A percentile compares a stretch with the other conserved stretches of the same genome.
These are phyloP conservation scores for Rallus crepitans DNA, from an alignment of 2,797 vertebrate species.

Conservation along the genomic window DNA sequence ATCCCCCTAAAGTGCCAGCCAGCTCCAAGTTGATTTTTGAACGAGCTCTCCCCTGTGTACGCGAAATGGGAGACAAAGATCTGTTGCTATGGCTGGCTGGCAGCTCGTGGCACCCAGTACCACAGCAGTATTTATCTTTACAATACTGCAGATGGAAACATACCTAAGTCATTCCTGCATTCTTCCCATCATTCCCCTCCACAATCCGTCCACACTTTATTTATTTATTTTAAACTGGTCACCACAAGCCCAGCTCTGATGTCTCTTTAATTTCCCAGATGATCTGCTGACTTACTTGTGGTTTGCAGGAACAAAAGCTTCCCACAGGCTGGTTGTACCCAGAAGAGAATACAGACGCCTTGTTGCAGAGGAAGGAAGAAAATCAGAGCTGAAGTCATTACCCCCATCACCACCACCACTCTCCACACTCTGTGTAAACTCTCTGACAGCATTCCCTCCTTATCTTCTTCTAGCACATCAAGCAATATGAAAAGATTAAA, in stretches of 20 bases:
- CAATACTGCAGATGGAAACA: neutral
- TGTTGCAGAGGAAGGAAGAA: neutral
- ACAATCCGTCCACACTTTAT: neutral
- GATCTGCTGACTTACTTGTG: neutral
- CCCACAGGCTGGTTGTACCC: neutral
- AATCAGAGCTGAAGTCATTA: neutral
- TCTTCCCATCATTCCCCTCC: neutral
- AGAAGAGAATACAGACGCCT: conserved; percentile 33
- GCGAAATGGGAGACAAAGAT: neutral
- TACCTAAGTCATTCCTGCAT: accelerated
- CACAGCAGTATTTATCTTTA: neutral
- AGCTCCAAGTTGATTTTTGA: neutral
- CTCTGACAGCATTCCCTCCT: neutral
- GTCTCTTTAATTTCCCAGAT: neutral
- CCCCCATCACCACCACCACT: neutral
- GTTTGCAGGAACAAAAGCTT: neutral
- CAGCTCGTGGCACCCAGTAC: neutral
- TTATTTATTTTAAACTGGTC: neutral
- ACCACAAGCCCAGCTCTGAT: neutral
- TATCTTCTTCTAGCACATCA: neutral
- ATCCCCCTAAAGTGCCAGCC: neutral
- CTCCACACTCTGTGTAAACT: neutral
- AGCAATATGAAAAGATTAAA: conserved; percentile 58
- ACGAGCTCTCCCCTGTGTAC: neutral
- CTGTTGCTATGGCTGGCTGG: neutral